Conservation (phyloP, 1,140 invertebrate species). For the Cephus cinctus region DNA sequence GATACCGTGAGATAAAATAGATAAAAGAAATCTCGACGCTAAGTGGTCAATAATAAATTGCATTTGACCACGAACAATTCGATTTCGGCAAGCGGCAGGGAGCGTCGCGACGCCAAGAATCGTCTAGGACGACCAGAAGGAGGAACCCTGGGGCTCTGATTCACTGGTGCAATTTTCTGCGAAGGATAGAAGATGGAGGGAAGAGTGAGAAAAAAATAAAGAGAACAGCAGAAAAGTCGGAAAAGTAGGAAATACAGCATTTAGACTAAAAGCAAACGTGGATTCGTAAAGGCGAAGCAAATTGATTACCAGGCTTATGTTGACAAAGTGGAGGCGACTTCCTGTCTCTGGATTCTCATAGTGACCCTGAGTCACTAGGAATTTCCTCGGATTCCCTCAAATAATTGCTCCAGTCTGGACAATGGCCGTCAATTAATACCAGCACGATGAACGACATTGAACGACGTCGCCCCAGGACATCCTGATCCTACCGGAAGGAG, state of each 20-base stretch:
- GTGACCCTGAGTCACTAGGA: background rate
- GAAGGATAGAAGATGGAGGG: no score
- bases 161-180: slow-evolving; percentile 23
- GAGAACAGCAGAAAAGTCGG: no score
- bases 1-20: slow-evolving; percentile 10
- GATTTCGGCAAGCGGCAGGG: slow-evolving; percentile 15
- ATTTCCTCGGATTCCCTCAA: background rate
- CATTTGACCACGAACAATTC: slow-evolving; percentile 32
- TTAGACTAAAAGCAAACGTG: slow-evolving; percentile 37
- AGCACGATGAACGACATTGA: no score
- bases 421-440: slow-evolving; percentile 1
- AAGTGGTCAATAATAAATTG: slow-evolving; percentile 28
- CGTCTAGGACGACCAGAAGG: slow-evolving; percentile 15
- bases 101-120: background rate
- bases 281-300: slow-evolving; percentile 15
- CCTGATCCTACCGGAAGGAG: no score
- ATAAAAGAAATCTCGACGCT: slow-evolving; percentile 6
- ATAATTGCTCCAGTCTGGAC: background rate
- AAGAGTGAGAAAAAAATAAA: no score
- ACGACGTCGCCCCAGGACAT: no score
- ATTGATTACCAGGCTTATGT: slow-evolving; percentile 14
- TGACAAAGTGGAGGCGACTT: slow-evolving; percentile 18
- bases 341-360: background rate
- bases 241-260: slow-evolving; percentile 25
- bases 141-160: slow-evolving; percentile 17